phyloP scores from a whole-genome alignment of 2,797 vertebrate genomes.

The Leuciscus waleckii region DNA sequence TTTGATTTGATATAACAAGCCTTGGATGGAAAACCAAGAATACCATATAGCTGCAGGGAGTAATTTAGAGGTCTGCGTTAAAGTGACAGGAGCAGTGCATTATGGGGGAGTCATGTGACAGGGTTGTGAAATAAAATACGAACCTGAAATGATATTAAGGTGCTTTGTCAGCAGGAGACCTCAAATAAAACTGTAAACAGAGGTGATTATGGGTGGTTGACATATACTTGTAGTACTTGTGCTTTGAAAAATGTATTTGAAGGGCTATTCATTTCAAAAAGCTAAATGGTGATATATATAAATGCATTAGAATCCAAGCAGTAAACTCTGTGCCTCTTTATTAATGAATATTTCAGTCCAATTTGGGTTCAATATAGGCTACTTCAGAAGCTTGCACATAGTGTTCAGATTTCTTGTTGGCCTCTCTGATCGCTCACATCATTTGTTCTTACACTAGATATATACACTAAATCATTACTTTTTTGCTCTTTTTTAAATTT shows the following conservation, averaged over 20 bases:
- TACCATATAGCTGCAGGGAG: conserved; percentile 30
- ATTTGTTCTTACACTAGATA: conserved; percentile 33
- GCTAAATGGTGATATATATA: not conserved
- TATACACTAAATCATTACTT: conserved; percentile 13
- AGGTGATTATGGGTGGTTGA: conserved; percentile 5
- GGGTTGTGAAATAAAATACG: conserved; percentile 30
- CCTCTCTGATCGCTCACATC: conserved; percentile 7
- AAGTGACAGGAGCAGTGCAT: conserved; percentile 50
- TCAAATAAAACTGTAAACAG: conserved; percentile 17
- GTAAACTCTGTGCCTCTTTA: conserved; percentile 8
- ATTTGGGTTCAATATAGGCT: conserved; percentile 2
- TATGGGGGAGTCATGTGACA: conserved; percentile 46
- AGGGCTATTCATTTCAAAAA: not conserved
- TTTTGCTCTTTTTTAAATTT: conserved; percentile 1
- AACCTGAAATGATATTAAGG: conserved; percentile 30
- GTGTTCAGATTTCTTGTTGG: conserved; percentile 6
- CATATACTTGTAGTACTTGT: conserved; percentile 17
- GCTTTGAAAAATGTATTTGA: conserved; percentile 15
- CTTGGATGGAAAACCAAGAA: conserved; percentile 29
- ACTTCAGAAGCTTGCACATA: conserved; percentile 16
- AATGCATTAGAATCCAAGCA: not conserved
- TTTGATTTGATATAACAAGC: conserved; percentile 38
- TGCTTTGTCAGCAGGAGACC: conserved; percentile 26
- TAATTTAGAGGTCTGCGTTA: conserved; percentile 43
- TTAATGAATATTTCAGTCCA: conserved; percentile 35